phyloP scores from a whole-genome alignment of 2,797 vertebrate species.

The Pipistrellus pygmaeus region DNA sequence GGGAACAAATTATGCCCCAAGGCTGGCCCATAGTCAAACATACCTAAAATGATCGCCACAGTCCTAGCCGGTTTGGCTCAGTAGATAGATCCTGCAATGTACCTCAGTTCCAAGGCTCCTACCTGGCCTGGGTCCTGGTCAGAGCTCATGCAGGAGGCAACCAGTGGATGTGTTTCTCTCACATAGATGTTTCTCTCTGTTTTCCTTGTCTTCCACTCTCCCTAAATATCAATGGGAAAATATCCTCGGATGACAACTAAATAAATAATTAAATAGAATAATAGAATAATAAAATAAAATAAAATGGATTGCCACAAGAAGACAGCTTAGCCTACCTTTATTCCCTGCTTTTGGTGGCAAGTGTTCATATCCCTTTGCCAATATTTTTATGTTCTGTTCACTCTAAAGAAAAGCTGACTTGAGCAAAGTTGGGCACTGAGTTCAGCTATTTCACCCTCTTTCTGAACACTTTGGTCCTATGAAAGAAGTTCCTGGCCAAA shows the following conservation, averaged over 20 bases:
- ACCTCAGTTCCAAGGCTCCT: too few relatives aligned
- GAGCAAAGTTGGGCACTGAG: not conserved
- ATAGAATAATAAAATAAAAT: too few relatives aligned
- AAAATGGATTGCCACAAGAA: not conserved
- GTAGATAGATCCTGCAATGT: too few relatives aligned
- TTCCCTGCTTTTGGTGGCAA: not conserved
- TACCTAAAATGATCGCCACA: not conserved
- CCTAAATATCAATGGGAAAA: too few relatives aligned
- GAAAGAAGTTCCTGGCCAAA: not conserved
- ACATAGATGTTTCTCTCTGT: too few relatives aligned
- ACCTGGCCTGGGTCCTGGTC: too few relatives aligned
- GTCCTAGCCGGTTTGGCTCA: too few relatives aligned
- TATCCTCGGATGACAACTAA: too few relatives aligned
- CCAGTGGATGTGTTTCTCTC: too few relatives aligned
- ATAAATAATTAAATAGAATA: too few relatives aligned
- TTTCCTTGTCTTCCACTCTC: too few relatives aligned
- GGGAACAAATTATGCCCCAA: not conserved
- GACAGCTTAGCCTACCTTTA: not conserved
- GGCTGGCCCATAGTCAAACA: not conserved
- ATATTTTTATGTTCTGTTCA: not conserved
- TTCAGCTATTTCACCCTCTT: conserved; percentile 3
- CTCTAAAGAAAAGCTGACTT: not conserved
- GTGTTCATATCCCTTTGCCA: not conserved
- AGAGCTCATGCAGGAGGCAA: too few relatives aligned
- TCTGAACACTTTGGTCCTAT: not conserved